Evolutionary conservation across 2,797 vertebrate species (phyloP).

Genomic region (Pangasius macronema): DNA sequence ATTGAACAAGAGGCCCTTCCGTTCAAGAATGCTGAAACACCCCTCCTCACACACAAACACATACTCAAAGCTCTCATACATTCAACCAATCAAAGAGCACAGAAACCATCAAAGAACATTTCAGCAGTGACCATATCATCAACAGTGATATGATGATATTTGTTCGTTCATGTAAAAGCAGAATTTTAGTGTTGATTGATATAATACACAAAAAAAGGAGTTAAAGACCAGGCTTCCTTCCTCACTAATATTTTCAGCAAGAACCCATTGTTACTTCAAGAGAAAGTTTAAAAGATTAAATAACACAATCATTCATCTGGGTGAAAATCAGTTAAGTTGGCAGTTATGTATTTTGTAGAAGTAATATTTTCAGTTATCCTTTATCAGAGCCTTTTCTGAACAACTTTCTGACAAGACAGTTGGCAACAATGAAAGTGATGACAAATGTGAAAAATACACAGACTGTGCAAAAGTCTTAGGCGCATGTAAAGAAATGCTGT

Average conservation of each 20-base stretch:
- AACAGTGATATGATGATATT: constrained; percentile 25
- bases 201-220: neutral
- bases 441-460: neutral
- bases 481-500: neutral
- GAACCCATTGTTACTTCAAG: neutral
- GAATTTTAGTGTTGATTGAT: neutral
- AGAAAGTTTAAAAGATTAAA: neutral
- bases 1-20: constrained; percentile 30
- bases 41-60: constrained; percentile 12
- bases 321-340: neutral
- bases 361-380: neutral
- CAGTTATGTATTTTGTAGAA: neutral
- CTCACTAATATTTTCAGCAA: neutral
- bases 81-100: too few relatives aligned
- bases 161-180: neutral
- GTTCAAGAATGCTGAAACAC: constrained; percentile 18
- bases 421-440: neutral
- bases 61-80: constrained; percentile 26
- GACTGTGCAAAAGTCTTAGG: neutral
- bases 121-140: constrained; percentile 3
- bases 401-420: neutral
- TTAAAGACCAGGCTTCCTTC: neutral
- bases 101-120: constrained; percentile 35
- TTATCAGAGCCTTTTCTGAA: neutral
- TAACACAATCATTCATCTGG: neutral